These are phyloP conservation scores for Physella acuta DNA, from an alignment of 1,140 invertebrate genomes.

Conservation along the genomic window DNA sequence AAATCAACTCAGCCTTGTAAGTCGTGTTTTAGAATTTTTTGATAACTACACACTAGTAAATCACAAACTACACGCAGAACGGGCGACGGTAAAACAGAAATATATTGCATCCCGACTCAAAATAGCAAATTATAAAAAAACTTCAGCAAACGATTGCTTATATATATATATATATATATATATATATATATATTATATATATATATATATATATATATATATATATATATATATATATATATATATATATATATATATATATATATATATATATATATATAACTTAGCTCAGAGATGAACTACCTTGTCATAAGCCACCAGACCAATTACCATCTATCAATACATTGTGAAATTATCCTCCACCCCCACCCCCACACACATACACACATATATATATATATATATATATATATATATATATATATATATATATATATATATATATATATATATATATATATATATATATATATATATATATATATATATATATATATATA, in stretches of 20 bases:
- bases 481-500: not conserved
- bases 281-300: not conserved
- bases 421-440: not conserved
- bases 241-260: not conserved
- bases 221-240: too few relatives aligned
- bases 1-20: too few relatives aligned
- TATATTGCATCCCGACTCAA: too few relatives aligned
- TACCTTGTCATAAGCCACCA: not conserved
- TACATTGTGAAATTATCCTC: not conserved
- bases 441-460: constrained; percentile 1
- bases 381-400: not conserved
- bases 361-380: not conserved
- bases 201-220: too few relatives aligned
- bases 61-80: too few relatives aligned
- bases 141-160: too few relatives aligned
- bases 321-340: not conserved
- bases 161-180: too few relatives aligned
- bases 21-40: too few relatives aligned
- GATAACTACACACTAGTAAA: too few relatives aligned
- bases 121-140: too few relatives aligned
- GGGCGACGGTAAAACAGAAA: too few relatives aligned
- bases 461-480: not conserved
- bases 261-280: not conserved
- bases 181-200: too few relatives aligned
- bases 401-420: not conserved